These are phyloP conservation scores for Penaeus vannamei DNA, from an alignment of 1,140 invertebrate genomes.

Conservation along the genomic window DNA sequence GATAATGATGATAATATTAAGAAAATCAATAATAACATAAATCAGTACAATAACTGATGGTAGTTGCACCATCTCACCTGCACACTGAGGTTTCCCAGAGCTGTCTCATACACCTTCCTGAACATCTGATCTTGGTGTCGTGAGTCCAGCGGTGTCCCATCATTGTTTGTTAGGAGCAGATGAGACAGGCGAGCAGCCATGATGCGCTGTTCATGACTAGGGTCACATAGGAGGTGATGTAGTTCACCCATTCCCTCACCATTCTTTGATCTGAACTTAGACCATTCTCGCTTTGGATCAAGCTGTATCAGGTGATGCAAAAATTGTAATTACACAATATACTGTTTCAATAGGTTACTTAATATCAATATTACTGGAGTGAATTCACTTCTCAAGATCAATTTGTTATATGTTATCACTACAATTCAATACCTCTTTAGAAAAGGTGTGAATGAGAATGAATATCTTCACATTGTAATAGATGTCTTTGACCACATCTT, in stretches of 20 bases:
- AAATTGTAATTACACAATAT: neutral
- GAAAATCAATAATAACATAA: too few relatives aligned
- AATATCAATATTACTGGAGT: neutral
- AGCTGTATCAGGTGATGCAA: neutral
- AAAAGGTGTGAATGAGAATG: too few relatives aligned
- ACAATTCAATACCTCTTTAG: neutral
- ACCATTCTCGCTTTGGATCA: conserved; percentile 48
- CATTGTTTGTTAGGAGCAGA: neutral
- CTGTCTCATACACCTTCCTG: conserved; percentile 36
- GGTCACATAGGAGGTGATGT: neutral
- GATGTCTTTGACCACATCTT: too few relatives aligned
- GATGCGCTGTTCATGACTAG: conserved; percentile 25
- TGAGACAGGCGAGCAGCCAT: neutral
- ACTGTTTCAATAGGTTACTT: neutral
- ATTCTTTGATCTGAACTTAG: neutral
- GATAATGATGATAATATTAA: too few relatives aligned
- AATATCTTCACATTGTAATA: too few relatives aligned
- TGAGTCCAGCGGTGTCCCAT: conserved; percentile 17
- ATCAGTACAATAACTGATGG: neutral
- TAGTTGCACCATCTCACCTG: neutral
- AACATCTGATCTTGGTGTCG: conserved; percentile 27
- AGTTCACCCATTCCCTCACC: neutral
- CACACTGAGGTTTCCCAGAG: conserved; percentile 23
- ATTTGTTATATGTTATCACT: too few relatives aligned
- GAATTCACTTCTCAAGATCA: too few relatives aligned